A percentile compares a stretch with the other conserved stretches of the same genome.
These are phyloP conservation scores for Ramphastos sulfuratus DNA, from an alignment of 2,113 vertebrate species.

Conservation along the genomic window DNA sequence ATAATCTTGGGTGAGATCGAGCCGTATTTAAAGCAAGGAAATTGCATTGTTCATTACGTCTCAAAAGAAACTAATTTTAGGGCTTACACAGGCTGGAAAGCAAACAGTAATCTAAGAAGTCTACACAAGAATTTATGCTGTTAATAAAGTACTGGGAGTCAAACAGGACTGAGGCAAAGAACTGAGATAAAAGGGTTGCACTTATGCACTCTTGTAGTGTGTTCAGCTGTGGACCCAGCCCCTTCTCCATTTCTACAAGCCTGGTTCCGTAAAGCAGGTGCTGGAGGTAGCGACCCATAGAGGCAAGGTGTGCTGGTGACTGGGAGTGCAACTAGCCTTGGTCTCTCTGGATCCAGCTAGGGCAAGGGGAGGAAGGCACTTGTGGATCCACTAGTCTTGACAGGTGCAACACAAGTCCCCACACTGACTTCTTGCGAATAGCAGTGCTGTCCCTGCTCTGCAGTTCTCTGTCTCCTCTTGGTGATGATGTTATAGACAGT, in stretches of 20 bases:
- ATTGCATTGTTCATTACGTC: neutral
- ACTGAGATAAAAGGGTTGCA: neutral
- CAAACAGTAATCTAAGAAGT: neutral
- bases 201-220: neutral
- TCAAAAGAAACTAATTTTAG: neutral
- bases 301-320: no score
- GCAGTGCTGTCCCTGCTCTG: neutral
- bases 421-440: accelerated
- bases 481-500: neutral
- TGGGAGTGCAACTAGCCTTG: neutral
- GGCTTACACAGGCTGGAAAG: neutral
- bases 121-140: neutral
- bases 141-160: neutral
- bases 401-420: neutral
- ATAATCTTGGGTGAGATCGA: neutral
- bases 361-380: neutral
- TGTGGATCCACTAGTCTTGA: neutral
- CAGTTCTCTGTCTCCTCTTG: neutral
- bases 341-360: accelerated
- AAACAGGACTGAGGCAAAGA: neutral
- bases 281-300: accelerated
- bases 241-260: neutral
- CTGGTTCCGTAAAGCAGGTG: neutral
- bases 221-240: neutral
- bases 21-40: neutral